Base-by-base conservation (phyloP, 1,140 invertebrate genomes). In the Drosophila athabasca region DNA sequence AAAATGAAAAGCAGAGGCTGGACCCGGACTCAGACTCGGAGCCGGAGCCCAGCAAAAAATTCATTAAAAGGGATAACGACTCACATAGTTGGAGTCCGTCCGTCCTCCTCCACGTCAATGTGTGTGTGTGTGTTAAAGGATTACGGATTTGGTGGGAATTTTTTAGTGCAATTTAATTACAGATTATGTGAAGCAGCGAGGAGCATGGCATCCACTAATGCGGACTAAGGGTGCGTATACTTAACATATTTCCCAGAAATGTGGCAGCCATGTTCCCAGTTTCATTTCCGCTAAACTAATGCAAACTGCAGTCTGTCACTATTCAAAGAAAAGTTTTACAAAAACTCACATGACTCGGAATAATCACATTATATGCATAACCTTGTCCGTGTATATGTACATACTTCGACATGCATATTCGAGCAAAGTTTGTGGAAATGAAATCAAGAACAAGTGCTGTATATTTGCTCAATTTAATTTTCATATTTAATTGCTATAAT, bases 1-100 rank as follows among this genome's bases (percentile, higher is more conserved):
- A 66, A 72, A 81, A 73, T 65, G 62, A 77, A 77, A 77, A 82
- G 54, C 74, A 72, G 61, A 73, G 72, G 77, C 64, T 64, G 67
- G 11, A 39, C 9, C 11, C 35, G 11, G 11, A 39, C 11, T 13
- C 11, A 11, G 1, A 39, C 3, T 11, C 11, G 11, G 35, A 13
- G 11, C 35, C 35, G 13, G 35, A 53, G 19, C n/a, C 45, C 51
- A 50, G 70, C 78, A 72, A 59, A 85, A 85, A 88, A 88, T 88
- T 88, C 83, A 88, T 88, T 88, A 88, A 88, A 88, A 88, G 71
- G 83, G 83, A 79, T 88, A 88, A 88, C 79, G 83, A 88, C 75
- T 88, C 66, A 52, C 79, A 83, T 82, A 88, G 69, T 82, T 78
- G 76, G 60, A 61, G 58, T 24, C 54, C 35, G 51, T 62, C 39